Base-by-base conservation (phyloP, 2,888 invertebrate genomes). In the Barypeithes pellucidus region DNA sequence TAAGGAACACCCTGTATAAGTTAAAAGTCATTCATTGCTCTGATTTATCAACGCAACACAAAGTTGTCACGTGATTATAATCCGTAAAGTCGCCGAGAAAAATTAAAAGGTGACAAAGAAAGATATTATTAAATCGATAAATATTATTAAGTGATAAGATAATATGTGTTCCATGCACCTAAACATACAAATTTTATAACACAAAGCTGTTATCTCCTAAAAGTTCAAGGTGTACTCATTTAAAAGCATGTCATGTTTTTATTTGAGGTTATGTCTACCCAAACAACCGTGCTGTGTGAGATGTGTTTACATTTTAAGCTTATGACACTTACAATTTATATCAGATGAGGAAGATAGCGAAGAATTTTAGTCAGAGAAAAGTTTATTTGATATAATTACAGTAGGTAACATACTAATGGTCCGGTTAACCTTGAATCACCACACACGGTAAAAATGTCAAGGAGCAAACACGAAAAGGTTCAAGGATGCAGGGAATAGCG, bases 361-460 rank as follows among this genome's bases (percentile, higher is more conserved):
- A 57, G 54, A 20, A 5, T 18, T 50, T 33, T n/a, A 33, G 5
- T 50, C 11, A 36, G 29, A 8, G 29, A 24, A 45, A 16, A 45
- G 29, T 43, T 61, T 61, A 16, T 45, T 43, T 45, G 43, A 16
- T 14, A 45, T 5, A 61, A 45, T 57, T 57, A 57, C 22, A 16
- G 22, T 45, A 24, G n/a, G 12, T 43, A 61, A 45, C 61, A 41
- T 45, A 36, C 18, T 65, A 65, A 18, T 29, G 33, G 66, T 39
- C 36, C 54, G 11, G 41, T 66, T 66, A 66, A 54, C 54, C 54
- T 66, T 66, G 66, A 22, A 43, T 66, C 50, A 57, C 54, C 54
- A 39, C 52, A 41, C 69, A 52, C 52, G 52, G 47, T 57, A 14
- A 52, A 54, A 61, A 63, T 63, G 63, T 63, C 63, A 63, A 47